Evolutionary conservation across 2,113 vertebrate species (phyloP).

Genomic region (Lutjanus erythropterus): DNA sequence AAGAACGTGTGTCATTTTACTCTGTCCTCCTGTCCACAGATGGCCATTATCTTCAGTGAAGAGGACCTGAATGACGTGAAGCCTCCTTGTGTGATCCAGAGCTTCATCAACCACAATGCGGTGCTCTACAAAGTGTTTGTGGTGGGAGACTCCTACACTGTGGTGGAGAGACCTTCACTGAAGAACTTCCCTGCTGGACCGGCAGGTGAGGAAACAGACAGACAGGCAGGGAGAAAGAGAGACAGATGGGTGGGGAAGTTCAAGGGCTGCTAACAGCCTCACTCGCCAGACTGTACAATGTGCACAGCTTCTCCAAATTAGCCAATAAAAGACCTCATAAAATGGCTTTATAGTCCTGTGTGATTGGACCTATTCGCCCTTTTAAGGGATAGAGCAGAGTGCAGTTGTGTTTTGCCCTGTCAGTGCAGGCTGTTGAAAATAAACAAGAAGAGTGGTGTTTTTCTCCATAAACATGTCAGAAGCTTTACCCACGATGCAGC

Average conservation of each 20-base stretch:
- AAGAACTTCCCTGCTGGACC: slow-evolving; percentile 97
- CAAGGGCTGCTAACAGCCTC: slow-evolving; percentile 15
- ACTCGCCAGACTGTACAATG: slow-evolving; percentile 24
- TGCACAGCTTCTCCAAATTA: slow-evolving; percentile 50
- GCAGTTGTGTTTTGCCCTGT: slow-evolving; percentile 23
- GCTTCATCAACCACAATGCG: slow-evolving; percentile 98
- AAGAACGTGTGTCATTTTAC: background rate
- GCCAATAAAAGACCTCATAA: slow-evolving; percentile 72
- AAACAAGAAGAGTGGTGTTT: slow-evolving; percentile 28
- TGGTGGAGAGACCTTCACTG: slow-evolving; percentile 96
- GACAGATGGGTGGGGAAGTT: slow-evolving; percentile 17
- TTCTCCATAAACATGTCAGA: slow-evolving; percentile 43
- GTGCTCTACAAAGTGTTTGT: slow-evolving; percentile 99
- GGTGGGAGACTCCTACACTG: slow-evolving; percentile 95
- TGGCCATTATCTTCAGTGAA: slow-evolving; percentile 98
- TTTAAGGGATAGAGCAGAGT: slow-evolving; percentile 58
- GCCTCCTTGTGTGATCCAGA: slow-evolving; percentile 97
- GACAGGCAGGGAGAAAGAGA: slow-evolving; percentile 82
- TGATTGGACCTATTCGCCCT: slow-evolving; percentile 55
- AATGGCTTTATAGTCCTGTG: slow-evolving; percentile 64
- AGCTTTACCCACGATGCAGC: background rate
- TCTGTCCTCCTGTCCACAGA: slow-evolving; percentile 81
- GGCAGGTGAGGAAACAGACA: slow-evolving; percentile 87
- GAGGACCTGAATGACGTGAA: slow-evolving; percentile 94
- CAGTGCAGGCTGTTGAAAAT: slow-evolving; percentile 35